Evolutionary conservation across 2,888 invertebrate species (phyloP).

Genomic region (Halictus quadricinctus): DNA sequence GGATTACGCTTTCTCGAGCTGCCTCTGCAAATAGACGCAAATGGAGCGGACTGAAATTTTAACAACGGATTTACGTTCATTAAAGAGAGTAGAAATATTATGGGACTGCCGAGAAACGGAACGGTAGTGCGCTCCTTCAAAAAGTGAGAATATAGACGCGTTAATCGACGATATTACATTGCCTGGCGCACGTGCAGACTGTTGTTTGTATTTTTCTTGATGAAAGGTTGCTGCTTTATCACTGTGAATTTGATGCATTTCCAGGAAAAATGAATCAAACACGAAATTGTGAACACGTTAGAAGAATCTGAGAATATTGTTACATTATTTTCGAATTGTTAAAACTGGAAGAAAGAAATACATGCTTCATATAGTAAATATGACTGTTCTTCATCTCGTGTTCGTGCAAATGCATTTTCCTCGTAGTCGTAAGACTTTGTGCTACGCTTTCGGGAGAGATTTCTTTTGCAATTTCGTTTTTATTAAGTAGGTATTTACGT

Average conservation of each 20-base stretch:
- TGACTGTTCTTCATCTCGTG: too few species aligned
- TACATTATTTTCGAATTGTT: too few species aligned
- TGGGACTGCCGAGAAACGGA: neutral
- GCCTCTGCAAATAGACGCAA: neutral
- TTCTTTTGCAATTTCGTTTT: neutral
- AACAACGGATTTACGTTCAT: conserved; percentile 1
- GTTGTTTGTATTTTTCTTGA: neutral
- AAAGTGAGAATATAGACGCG: neutral
- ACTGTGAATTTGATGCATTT: too few species aligned
- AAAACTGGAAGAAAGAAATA: too few species aligned
- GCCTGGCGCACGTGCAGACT: neutral
- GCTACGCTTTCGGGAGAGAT: neutral
- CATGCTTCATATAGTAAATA: too few species aligned
- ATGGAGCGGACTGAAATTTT: neutral
- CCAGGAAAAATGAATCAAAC: too few species aligned
- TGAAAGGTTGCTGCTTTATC: too few species aligned
- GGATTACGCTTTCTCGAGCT: neutral
- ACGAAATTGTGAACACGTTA: too few species aligned
- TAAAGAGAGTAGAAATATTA: neutral
- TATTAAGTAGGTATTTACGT: neutral
- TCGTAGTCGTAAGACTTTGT: neutral
- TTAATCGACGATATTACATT: neutral
- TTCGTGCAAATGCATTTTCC: neutral
- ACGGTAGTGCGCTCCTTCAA: neutral
- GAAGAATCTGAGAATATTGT: too few species aligned